Percentiles rank a stretch among this genome's conserved stretches.
phyloP scores from a whole-genome alignment of 2,797 vertebrate species.

The Rhincodon typus region DNA sequence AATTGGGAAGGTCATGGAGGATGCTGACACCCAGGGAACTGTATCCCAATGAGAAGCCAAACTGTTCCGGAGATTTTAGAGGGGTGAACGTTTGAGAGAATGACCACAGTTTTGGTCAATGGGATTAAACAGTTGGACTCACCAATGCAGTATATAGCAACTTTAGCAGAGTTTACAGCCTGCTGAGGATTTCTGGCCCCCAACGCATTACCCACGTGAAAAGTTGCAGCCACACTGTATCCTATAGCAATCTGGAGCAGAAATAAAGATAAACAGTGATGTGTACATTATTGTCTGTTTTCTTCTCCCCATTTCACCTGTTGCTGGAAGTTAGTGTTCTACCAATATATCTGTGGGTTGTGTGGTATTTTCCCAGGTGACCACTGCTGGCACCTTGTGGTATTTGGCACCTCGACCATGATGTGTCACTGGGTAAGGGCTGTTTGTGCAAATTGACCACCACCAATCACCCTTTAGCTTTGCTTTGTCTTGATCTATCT shows the following conservation, averaged over 20 bases:
- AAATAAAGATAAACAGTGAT: background rate
- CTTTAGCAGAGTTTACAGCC: slow-evolving; percentile 67
- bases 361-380: too few species aligned
- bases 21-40: background rate
- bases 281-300: background rate
- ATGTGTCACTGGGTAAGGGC: too few species aligned
- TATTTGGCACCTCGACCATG: too few species aligned
- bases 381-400: too few species aligned
- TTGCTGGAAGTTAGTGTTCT: too few species aligned
- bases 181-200: slow-evolving; percentile 68
- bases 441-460: too few species aligned
- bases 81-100: background rate
- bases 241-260: slow-evolving; percentile 68
- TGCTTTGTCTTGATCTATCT: too few species aligned
- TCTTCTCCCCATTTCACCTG: too few species aligned
- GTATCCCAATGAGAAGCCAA: background rate
- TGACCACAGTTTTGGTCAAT: background rate
- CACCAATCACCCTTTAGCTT: too few species aligned
- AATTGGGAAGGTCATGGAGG: background rate
- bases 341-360: background rate
- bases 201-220: slow-evolving; percentile 78
- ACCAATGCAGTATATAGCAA: slow-evolving; percentile 68
- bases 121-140: slow-evolving; percentile 39
- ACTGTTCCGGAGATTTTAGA: background rate
- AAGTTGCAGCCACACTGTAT: slow-evolving; percentile 66